Percentiles rank a stretch among this genome's conserved stretches.
These are phyloP conservation scores for Pocillopora meandrina DNA, from an alignment of 92 coral and sea anemone genomes.

Conservation along the genomic window DNA sequence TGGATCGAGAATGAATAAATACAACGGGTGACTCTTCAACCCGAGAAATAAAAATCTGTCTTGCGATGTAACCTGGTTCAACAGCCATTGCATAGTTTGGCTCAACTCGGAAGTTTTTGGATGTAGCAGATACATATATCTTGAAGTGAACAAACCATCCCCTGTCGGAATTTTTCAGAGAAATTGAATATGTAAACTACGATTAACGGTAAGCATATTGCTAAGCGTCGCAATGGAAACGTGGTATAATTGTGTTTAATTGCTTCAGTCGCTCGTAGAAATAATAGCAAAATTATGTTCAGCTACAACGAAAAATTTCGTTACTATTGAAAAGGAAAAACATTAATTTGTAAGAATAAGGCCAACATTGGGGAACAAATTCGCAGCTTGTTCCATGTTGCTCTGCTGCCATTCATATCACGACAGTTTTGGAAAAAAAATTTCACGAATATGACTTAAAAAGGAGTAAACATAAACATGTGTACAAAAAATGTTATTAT, in stretches of 20 bases:
- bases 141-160: constrained; percentile 49
- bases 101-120: constrained; percentile 45
- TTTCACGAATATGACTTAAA: no score
- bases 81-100: constrained; percentile 58
- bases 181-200: neutral
- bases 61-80: constrained; percentile 46
- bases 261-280: neutral
- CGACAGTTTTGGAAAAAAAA: no score
- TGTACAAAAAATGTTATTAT: no score
- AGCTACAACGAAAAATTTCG: neutral
- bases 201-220: neutral
- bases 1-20: constrained; percentile 44
- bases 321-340: neutral
- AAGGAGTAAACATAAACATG: no score
- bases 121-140: constrained; percentile 49
- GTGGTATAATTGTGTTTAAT: neutral
- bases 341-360: neutral
- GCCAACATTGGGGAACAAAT: neutral
- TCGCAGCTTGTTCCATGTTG: no score
- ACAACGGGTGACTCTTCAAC: constrained; percentile 22
- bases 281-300: neutral
- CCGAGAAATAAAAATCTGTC: constrained; percentile 28
- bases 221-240: neutral
- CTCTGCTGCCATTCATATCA: no score
- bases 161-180: neutral